Evolutionary conservation across 2,797 vertebrate genomes (phyloP).

Genomic region (Melanogrammus aeglefinus): DNA sequence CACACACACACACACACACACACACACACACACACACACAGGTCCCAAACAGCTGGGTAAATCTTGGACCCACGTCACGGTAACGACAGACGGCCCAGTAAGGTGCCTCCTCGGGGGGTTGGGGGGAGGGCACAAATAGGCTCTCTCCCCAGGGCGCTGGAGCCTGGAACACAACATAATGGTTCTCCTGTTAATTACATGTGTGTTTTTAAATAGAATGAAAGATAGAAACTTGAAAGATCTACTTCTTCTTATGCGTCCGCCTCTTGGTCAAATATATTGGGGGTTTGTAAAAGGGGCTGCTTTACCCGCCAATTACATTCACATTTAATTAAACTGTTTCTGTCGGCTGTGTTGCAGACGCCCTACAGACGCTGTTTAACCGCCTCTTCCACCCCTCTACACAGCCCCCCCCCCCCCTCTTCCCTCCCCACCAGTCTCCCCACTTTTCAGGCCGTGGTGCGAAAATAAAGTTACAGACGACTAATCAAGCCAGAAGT

Average conservation of each 20-base stretch:
- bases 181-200: background rate
- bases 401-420: background rate
- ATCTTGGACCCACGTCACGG: constrained; percentile 39
- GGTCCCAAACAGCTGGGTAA: constrained; percentile 64
- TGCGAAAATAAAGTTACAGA: constrained; percentile 49
- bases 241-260: background rate
- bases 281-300: background rate
- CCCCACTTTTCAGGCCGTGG: constrained; percentile 23
- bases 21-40: constrained; percentile 18
- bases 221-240: too few species aligned
- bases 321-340: constrained; percentile 14
- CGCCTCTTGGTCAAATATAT: background rate
- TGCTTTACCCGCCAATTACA: background rate
- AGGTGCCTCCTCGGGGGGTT: constrained; percentile 45
- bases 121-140: constrained; percentile 25
- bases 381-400: background rate
- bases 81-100: constrained; percentile 38
- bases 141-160: constrained; percentile 11
- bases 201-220: constrained; percentile 1
- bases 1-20: background rate
- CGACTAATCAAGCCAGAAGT: constrained; percentile 45
- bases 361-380: background rate
- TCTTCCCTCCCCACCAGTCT: background rate
- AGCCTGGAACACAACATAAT: constrained; percentile 12
- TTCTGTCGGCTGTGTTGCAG: constrained; percentile 9